phyloP scores from a whole-genome alignment of 2,797 vertebrate genomes.

The Rhabdophis nuchalis region DNA sequence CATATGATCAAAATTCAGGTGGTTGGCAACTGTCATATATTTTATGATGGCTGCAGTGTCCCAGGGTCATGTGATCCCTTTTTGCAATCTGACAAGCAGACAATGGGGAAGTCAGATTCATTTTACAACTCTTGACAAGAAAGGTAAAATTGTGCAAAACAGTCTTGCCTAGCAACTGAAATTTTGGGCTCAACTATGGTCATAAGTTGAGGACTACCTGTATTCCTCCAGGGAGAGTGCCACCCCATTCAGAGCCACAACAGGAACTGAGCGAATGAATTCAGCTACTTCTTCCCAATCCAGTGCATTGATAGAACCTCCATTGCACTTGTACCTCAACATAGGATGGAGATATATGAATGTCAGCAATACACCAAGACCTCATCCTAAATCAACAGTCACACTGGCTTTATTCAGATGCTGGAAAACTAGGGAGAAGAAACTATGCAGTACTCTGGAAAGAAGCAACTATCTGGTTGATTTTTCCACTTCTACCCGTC shows the following conservation, averaged over 20 bases:
- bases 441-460: not conserved
- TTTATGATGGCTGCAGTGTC: not conserved
- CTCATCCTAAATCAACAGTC: not conserved
- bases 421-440: not conserved
- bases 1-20: not conserved
- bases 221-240: not conserved
- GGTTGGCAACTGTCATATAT: not conserved
- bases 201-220: not conserved
- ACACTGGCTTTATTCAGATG: not conserved
- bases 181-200: not conserved
- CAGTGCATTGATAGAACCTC: not conserved
- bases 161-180: not conserved
- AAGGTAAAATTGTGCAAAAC: not conserved
- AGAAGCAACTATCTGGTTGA: not conserved
- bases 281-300: not conserved
- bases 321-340: not conserved
- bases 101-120: not conserved
- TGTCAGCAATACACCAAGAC: not conserved
- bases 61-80: not conserved
- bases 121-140: not conserved
- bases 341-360: not conserved
- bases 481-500: not conserved
- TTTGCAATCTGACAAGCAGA: not conserved
- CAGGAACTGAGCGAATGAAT: not conserved
- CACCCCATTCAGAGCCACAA: not conserved